Evolutionary conservation across 2,113 vertebrate genomes (phyloP).

Genomic region (Neofelis nebulosa): DNA sequence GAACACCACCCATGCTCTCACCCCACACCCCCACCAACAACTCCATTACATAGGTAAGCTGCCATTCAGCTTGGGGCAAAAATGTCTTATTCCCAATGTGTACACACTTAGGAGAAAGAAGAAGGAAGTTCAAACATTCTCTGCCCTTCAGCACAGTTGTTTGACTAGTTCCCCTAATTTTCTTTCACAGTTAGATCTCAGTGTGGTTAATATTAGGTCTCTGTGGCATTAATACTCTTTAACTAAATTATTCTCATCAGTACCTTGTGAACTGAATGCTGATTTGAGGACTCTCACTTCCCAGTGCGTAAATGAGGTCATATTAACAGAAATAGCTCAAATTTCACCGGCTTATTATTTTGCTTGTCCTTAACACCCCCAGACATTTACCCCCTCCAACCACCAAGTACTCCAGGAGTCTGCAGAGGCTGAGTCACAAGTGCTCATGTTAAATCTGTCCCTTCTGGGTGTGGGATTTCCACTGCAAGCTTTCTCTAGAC

Average conservation of each 20-base stretch:
- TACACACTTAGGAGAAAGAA: neutral
- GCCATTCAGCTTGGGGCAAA: neutral
- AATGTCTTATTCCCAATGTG: neutral
- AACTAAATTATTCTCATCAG: constrained; percentile 54
- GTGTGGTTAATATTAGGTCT: constrained; percentile 47
- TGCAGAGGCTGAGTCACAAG: neutral
- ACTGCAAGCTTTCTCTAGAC: neutral
- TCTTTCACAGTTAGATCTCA: constrained; percentile 41
- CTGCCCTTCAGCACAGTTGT: constrained; percentile 39
- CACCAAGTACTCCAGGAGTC: neutral
- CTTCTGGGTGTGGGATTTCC: neutral
- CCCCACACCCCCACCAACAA: neutral
- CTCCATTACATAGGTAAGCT: neutral
- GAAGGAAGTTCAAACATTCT: constrained; percentile 10
- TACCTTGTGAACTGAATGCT: constrained; percentile 61
- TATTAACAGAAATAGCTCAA: constrained; percentile 44
- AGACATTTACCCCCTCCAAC: neutral
- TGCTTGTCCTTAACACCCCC: neutral
- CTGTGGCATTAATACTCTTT: constrained; percentile 61
- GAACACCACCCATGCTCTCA: neutral
- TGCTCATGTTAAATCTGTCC: neutral
- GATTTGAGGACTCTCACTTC: constrained; percentile 50
- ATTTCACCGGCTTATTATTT: constrained; percentile 30
- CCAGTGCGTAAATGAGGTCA: constrained; percentile 39
- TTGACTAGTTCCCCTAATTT: constrained; percentile 48